These are phyloP conservation scores for Actinia tenebrosa DNA, from an alignment of 64 coral and sea anemone genomes.

Conservation along the genomic window DNA sequence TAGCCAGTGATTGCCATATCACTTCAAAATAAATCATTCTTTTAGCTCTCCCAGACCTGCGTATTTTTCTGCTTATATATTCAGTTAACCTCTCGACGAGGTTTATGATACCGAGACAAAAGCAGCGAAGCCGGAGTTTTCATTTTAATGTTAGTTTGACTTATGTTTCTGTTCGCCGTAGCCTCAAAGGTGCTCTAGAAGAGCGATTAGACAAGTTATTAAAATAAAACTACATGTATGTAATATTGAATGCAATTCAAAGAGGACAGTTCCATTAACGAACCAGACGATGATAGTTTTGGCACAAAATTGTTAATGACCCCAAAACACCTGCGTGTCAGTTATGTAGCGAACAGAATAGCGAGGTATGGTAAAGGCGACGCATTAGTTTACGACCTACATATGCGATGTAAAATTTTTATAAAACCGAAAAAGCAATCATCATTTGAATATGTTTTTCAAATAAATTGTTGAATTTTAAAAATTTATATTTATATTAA, in stretches of 20 bases:
- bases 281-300: not conserved
- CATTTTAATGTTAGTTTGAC: not conserved
- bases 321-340: not conserved
- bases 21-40: not conserved
- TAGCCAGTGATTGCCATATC: not conserved
- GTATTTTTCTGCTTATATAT: not conserved
- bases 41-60: not conserved
- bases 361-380: not conserved
- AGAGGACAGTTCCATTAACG: not conserved
- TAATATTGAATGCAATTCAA: not conserved
- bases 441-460: too few relatives aligned
- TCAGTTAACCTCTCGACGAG: not conserved
- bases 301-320: constrained; percentile 17
- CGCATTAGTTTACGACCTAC: too few relatives aligned
- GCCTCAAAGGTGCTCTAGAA: not conserved
- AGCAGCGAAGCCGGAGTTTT: not conserved
- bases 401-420: too few relatives aligned
- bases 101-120: not conserved
- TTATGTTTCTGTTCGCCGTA: not conserved
- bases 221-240: not conserved
- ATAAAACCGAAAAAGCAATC: too few relatives aligned
- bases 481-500: too few relatives aligned
- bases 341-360: not conserved
- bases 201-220: not conserved
- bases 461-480: too few relatives aligned